Evolutionary conservation across 2,113 vertebrate species (phyloP), one percentile per base, ranked within the genome.

Genomic region (Urocynchramus pylzowi): DNA sequence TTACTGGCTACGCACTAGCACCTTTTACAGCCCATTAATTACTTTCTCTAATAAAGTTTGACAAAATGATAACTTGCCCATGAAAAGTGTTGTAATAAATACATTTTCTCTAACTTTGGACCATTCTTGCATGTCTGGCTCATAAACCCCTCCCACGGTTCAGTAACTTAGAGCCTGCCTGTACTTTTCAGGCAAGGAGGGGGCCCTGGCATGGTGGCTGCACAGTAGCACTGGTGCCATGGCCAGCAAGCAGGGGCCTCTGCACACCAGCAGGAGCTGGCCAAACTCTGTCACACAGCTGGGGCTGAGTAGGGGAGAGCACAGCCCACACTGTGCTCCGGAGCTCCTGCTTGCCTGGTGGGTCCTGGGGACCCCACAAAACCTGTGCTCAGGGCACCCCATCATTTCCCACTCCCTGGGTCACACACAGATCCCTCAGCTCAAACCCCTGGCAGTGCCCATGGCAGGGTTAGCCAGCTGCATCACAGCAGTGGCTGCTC

Each of bases 1-100:
- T 98, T 97, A 97, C 98, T 59, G 97, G 98, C 98, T 97, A 98
- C 79, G 98, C 98, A 98, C 98, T 98, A 98, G 97, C 98, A 98
- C 98, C 96, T 98, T 98, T 98, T 98, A 98, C 98, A 98, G 98
- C 98, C 98, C 98, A 98, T 98, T 98, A 98, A 98, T 98, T 98
- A 98, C 97, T 97, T 98, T 97, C 98, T 97, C 98, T 98, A 98
- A 98, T 98, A 98, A 98, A 98, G 98, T 98, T 98, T 98, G 98
- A 98, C 98, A 98, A 98, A 98, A 98, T 98, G 98, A 98, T 98
- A 98, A 98, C 98, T 98, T 98, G 98, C 97, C 98, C 98, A 98
- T 98, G 98, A 98, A 98, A 98, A 98, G 98, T 97, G 97, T 98
- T 98, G 97, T 98, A 98, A 98, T 98, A 98, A 98, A 98, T 98